Evolutionary conservation across 2,797 vertebrate species (phyloP), one percentile per base, ranked within the genome.

Genomic region (Enteromius mattozi): DNA sequence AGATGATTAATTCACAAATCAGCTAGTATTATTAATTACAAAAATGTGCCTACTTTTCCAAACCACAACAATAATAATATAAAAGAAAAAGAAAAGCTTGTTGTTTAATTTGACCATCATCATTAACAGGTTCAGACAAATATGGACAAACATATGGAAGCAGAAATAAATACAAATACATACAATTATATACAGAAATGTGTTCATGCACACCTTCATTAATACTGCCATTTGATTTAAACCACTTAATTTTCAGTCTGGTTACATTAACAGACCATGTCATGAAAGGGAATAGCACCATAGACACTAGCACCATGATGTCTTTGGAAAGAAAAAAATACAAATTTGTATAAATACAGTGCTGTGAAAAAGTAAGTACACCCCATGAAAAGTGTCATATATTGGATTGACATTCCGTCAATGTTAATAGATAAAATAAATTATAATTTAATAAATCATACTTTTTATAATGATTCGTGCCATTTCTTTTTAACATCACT

Each of bases 81-180:
- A 19, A 82, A 33, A 47, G 16, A 56, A 54, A 68, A 76, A 54
- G 10, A 68, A 82, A 65, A 75, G 8, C 30, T 37, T 76, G 61
- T 45, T 47, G 45, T 82, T 82, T 82, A 82, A 75, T 82, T 82
- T 49, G 80, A 45, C 80, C 54, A 61, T 27, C n/a, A 80, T 68
- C n/a, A 30, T 35, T 19, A 72, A 61, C 54, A 33, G 56, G 24
- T 78, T 59, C 3, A 69, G 79, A 72, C 51, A 49, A 37, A 78
- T 77, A 40, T 68, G 37, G 14, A 63, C 66, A 84, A 94, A 93
- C 94, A 85, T 33, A 93, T 91, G 96, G 94, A 92, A 94, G 94
- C 91, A 92, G 96, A 97, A 99, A 99, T 98, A 99, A 98, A 99
- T 99, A 98, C 94, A 96, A 88, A 96, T 97, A 95, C 95, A 97